phyloP scores from a whole-genome alignment of 2,888 invertebrate genomes.

The Chelonus formosanus region DNA sequence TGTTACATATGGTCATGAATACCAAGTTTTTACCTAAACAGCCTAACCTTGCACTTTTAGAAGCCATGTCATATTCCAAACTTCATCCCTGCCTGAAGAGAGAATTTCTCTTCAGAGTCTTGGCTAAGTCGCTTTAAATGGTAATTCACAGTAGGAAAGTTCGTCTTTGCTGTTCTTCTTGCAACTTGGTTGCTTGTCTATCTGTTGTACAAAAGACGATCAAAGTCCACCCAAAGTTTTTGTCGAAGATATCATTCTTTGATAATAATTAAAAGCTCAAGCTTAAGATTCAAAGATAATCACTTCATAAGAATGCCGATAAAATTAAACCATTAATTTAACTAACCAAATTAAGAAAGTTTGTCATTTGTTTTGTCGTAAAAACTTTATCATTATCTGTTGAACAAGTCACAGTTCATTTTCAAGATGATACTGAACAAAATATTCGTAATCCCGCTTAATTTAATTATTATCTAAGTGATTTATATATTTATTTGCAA shows the following conservation, averaged over 20 bases:
- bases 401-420: too few species aligned
- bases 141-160: conserved; percentile 54
- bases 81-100: conserved; percentile 16
- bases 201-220: conserved; percentile 17
- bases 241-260: conserved; percentile 6
- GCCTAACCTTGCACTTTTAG: not conserved
- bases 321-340: too few species aligned
- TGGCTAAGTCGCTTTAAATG: conserved; percentile 52
- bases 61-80: not conserved
- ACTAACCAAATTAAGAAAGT: too few species aligned
- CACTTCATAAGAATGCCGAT: not conserved
- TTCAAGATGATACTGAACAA: too few species aligned
- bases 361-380: too few species aligned
- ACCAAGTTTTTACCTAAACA: conserved; percentile 19
- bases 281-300: conserved; percentile 7
- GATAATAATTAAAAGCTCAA: conserved; percentile 6
- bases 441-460: too few species aligned
- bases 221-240: conserved; percentile 11
- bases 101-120: conserved; percentile 6
- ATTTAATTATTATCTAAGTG: too few species aligned
- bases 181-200: conserved; percentile 31
- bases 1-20: conserved; percentile 37
- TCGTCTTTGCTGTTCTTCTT: conserved; percentile 33
- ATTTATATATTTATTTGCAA: too few species aligned
- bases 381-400: too few species aligned